Evolutionary conservation across 2,113 vertebrate genomes (phyloP), one percentile per base, ranked within the genome.

Genomic region (Egretta garzetta): DNA sequence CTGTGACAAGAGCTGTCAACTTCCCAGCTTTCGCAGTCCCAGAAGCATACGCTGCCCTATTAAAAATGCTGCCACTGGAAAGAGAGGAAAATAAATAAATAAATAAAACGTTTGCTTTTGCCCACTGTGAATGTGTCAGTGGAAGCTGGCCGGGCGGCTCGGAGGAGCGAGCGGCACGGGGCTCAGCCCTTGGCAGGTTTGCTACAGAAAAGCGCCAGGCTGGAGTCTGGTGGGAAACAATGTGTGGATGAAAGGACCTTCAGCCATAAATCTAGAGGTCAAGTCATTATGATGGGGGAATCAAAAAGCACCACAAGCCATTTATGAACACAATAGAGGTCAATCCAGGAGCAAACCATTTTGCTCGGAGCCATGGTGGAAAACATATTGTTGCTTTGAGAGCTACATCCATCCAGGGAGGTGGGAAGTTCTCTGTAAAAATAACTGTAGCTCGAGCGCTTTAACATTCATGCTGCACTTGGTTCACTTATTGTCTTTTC

Each of bases 331-430:
- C 94, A 90, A 87, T 63, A 50, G 88, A 80, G 96, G 94, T 95
- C 95, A 93, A 87, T 22, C 62, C 91, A 75, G 91, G 88, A 96
- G 95, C 95, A 96, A 95, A 95, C 23, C 62, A 72, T 95, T 86
- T 92, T 71, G 91, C 91, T 83, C 5, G 2, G 88, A 93, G 85
- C 72, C 47, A 10, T 26, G 58, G 67, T 87, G 85, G 77, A 90
- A 63, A 92, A 90, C 85, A 83, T 87, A 90, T 92, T 92, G 91
- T 24, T 49, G 73, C 81, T 84, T 33, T n/a, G 81, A 71, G 77
- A 92, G 81, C 88, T 62, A 18, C 86, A 80, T 93, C 77, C 79
- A 63, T 26, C 49, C 82, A 19, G 58, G 52, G 62, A 87, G 72
- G 53, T 63, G 81, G 94, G 80, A 72, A 73, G 45, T 27, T 85